Evolutionary conservation across 92 coral and sea anemone genomes (phyloP), one percentile per base, ranked within the genome.

Genomic region (Bergia puertoricense): DNA sequence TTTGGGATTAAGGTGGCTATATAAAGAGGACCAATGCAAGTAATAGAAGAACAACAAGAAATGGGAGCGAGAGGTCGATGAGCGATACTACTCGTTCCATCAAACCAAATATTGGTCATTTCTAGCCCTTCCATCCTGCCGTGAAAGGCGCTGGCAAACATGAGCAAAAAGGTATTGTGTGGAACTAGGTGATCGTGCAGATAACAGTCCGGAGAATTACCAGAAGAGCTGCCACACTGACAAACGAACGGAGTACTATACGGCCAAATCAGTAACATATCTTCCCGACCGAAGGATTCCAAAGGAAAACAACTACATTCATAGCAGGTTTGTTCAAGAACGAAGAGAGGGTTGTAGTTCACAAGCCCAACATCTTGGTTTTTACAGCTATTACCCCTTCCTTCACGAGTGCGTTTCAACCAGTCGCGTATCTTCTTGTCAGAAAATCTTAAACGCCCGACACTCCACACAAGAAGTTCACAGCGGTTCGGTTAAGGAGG

Each of bases 91-190:
- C 23, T 30, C 62, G 14, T 1, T n/a, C 57, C 43, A 20, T 42
- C 22, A 46, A 78, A 78, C 82, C 65, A 4, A 18, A 48, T 23
- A 30, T 78, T 7, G 82, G 82, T 6, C 82, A 78, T 62, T 78
- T 78, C 66, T 78, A 65, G 82, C 66, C 82, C n/a, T 8, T 78
- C 5, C 10, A 10, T 10, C 46, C 65, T 5, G 65, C 11, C 22
- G 46, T 78, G 14, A 39, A 5, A 18, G 66, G 18, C 15, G 10
- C 36, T 13, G n/a, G 66, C 2, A 23, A 10, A 6, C 13, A 2
- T 0, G 14, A 6, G 2, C 50, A 62, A 1, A 22, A 14, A 8
- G 54, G 38, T 40, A 59, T 50, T 76, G 56, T 76, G 8, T 78
- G 30, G 23, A 45, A 20, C 39, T 46, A 7, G 82, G 66, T 11